Conservation (phyloP, 2,797 vertebrate species). For the Takifugu ocellatus region DNA sequence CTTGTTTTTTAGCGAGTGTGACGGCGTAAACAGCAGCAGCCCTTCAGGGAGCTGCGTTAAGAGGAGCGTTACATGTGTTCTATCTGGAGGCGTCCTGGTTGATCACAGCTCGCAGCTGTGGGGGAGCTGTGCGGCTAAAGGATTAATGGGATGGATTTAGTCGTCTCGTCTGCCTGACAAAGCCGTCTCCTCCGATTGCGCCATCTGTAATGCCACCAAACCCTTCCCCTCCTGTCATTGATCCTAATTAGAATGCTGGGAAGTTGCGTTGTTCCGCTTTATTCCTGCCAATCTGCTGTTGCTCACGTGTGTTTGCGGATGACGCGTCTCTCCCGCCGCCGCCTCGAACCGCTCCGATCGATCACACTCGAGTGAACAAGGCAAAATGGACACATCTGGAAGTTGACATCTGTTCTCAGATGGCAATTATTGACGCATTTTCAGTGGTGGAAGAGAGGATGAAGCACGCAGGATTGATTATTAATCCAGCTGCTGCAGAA, state of each 20-base stretch:
- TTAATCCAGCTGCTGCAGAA: too few relatives aligned
- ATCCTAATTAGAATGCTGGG: constrained; percentile 19
- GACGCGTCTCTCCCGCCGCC: constrained; percentile 41
- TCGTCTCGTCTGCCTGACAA: constrained; percentile 22
- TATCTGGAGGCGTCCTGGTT: constrained; percentile 18
- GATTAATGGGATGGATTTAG: constrained; percentile 57
- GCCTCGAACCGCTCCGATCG: constrained; percentile 53
- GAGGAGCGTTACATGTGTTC: constrained; percentile 24
- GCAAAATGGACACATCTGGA: constrained; percentile 56
- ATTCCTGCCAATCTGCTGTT: constrained; percentile 24
- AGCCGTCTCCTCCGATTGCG: constrained; percentile 57
- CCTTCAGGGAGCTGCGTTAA: constrained; percentile 8
- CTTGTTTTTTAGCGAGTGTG: constrained; percentile 18
- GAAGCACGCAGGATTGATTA: too few relatives aligned
- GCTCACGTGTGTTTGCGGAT: constrained; percentile 29
- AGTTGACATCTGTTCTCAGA: constrained; percentile 34
- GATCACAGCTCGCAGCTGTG: constrained; percentile 28
- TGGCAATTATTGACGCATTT: not conserved
- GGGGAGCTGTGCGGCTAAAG: constrained; percentile 35
- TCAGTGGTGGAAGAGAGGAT: too few relatives aligned
- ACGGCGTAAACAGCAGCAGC: constrained; percentile 16
- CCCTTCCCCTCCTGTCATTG: constrained; percentile 20
- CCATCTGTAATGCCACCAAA: constrained; percentile 18
- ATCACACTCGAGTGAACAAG: constrained; percentile 25
- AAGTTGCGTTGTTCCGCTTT: not conserved